Conservation (phyloP, 2,888 invertebrate species). For the Amphipoea lucens region DNA sequence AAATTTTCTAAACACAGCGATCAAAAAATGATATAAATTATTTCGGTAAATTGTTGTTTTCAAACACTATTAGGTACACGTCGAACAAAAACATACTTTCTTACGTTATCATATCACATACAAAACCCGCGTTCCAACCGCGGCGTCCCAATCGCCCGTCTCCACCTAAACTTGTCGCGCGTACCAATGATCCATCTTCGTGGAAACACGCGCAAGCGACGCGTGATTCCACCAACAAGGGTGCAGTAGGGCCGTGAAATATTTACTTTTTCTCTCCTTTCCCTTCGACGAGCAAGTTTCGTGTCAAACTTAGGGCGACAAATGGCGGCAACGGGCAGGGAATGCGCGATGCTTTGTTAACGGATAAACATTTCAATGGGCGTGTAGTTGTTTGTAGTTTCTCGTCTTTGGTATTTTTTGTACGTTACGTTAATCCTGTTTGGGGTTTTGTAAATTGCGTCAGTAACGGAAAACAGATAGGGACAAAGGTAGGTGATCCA, state of each 20-base stretch:
- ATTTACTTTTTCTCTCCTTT: conserved; percentile 83
- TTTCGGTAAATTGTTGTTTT: not conserved
- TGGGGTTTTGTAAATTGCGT: conserved; percentile 18
- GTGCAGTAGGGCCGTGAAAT: conserved; percentile 84
- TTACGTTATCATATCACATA: not conserved
- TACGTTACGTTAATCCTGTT: conserved; percentile 53
- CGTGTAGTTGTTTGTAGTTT: conserved; percentile 62
- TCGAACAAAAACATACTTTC: not conserved
- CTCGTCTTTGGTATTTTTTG: conserved; percentile 44
- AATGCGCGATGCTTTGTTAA: conserved; percentile 75
- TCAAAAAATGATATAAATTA: not conserved
- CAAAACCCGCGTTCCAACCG: conserved; percentile 21
- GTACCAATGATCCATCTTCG: conserved; percentile 87
- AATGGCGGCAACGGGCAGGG: conserved; percentile 75
- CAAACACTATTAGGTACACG: not conserved
- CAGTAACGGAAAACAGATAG: not conserved
- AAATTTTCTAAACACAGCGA: not conserved
- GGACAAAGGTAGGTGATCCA: not conserved
- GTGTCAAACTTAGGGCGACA: conserved; percentile 84
- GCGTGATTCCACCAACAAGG: conserved; percentile 89
- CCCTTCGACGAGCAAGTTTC: conserved; percentile 79
- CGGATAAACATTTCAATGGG: conserved; percentile 70
- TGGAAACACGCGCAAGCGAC: conserved; percentile 87
- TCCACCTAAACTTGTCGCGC: conserved; percentile 71
- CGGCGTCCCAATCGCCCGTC: conserved; percentile 69